phyloP scores from a whole-genome alignment of 2,113 vertebrate genomes.

The western clawed frog (Xenopus tropicalis) region UCB_Xtro_10.0 CM004444.2:169743501-169744000 shows the following conservation, averaged over 20 bases:
- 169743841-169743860: slow-evolving; percentile 1
- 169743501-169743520: too few relatives aligned
- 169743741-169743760: slow-evolving; percentile 9
- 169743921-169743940: too few relatives aligned
- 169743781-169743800: slow-evolving; percentile 7
- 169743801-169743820: slow-evolving; percentile 9
- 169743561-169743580: too few relatives aligned
- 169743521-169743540: too few relatives aligned
- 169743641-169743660: neutral
- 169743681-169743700: neutral
- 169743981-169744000: too few relatives aligned
- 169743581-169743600: too few relatives aligned
- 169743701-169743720: slow-evolving; percentile 9
- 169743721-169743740: slow-evolving; percentile 2
- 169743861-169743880: neutral
- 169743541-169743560: too few relatives aligned
- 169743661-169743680: slow-evolving; percentile 1
- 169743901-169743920: too few relatives aligned
- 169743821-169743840: neutral
- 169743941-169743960: too few relatives aligned
- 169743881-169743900: slow-evolving; percentile 13
- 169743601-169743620: too few relatives aligned
- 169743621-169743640: too few relatives aligned
- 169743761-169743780: slow-evolving; percentile 28
- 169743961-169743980: too few relatives aligned